Base-by-base conservation (phyloP, 2,888 invertebrate genomes). In the Hecatera dysodea region DNA sequence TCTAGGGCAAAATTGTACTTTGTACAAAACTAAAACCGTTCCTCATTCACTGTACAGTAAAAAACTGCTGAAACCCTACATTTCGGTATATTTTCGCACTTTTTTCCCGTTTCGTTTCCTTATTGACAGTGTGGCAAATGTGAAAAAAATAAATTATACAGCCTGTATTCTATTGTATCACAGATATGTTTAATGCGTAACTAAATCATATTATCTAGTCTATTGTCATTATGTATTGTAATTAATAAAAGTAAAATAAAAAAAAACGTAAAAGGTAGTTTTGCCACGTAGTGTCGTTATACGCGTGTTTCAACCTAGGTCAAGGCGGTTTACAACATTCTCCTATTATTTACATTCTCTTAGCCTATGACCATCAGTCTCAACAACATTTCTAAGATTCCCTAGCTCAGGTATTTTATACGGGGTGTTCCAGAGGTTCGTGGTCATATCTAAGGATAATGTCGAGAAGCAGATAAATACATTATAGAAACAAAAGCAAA, bases 1-100 rank as follows among this genome's bases (percentile, higher is more conserved):
- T 92, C 94, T 96, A 96, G 93, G 95, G 95, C 95, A 93, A 93
- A 93, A 93, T 94, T 95, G 96, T 96, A 96, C 96, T 96, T 96
- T 92, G 96, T 96, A 96, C 96, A 96, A 94, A 95, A 91, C 91
- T 89, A 90, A 94, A 94, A 93, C 93, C 92, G 90, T 92, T 88
- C 90, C 83, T 81, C 88, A 89, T 90, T 89, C 86, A 90, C 90
- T 91, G 92, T 92, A 93, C 92, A 92, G 90, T 91, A 91, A 88
- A 92, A 91, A 92, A 91, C 91, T 91, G 92, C 86, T 86, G 89
- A 89, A 90, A 89, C 80, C 88, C 88, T 87, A 90, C 86, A 67
- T 66, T 86, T 87, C 90, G 88, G 83, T 87, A 88, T 88, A 87
- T 88, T 88, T 86, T 88, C 89, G 89, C 90, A 90, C 88, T 81